A percentile compares a stretch with the other conserved stretches of the same genome.
Evolutionary conservation across 2,888 invertebrate genomes (phyloP).

Genomic region (Rhogogaster chlorosoma): DNA sequence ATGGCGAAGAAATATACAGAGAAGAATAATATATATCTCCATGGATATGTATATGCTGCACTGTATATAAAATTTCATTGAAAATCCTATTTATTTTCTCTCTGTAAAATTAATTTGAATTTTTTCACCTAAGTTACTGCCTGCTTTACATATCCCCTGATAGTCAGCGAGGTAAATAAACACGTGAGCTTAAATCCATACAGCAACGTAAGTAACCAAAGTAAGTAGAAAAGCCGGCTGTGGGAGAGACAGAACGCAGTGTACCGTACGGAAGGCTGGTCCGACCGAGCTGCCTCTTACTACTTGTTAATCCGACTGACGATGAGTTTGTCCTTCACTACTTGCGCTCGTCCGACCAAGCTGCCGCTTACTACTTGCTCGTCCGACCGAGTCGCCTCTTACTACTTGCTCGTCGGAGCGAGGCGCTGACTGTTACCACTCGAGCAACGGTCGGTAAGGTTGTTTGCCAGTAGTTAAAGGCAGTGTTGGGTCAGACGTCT

Average conservation of each 20-base stretch:
- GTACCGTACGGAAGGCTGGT: neutral
- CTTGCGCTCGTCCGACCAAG: neutral
- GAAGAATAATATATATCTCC: neutral
- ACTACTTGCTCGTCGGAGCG: neutral
- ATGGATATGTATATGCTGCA: neutral
- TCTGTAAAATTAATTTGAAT: neutral
- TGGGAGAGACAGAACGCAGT: neutral
- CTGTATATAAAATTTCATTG: neutral
- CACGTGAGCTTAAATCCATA: neutral
- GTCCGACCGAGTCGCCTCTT: neutral
- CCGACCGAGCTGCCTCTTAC: neutral
- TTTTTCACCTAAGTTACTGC: neutral
- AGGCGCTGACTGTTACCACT: slow-evolving; percentile 14
- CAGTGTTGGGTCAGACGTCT: neutral
- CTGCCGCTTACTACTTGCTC: neutral
- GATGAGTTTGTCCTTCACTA: neutral
- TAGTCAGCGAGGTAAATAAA: neutral
- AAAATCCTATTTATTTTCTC: neutral
- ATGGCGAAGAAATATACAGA: neutral
- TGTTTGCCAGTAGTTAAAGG: neutral
- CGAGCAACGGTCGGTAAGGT: slow-evolving; percentile 5
- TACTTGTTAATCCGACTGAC: neutral
- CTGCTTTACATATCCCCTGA: neutral
- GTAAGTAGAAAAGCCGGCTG: neutral
- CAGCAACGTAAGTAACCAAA: too few species aligned